phyloP scores from a whole-genome alignment of 1,140 invertebrate genomes.

The Pararge aegeria region DNA sequence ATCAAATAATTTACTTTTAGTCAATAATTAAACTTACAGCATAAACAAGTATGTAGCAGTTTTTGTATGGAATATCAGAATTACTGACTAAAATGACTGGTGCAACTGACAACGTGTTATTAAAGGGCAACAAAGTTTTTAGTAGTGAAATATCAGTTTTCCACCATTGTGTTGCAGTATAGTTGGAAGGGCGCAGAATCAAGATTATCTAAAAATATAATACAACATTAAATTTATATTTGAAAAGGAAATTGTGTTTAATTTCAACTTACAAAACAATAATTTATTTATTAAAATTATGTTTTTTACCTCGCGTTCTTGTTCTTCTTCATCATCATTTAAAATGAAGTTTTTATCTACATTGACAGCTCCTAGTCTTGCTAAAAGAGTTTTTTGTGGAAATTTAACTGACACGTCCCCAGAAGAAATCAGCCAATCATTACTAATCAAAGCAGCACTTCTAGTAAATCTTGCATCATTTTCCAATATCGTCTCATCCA shows the following conservation, averaged over 20 bases:
- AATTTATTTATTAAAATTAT: slow-evolving; percentile 1
- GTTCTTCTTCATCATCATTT: slow-evolving; percentile 68
- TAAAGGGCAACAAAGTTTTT: slow-evolving; percentile 58
- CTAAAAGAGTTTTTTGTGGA: slow-evolving; percentile 58
- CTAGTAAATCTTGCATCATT: slow-evolving; percentile 43
- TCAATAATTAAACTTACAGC: slow-evolving; percentile 38
- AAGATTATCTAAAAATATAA: not conserved
- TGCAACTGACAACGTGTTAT: slow-evolving; percentile 40
- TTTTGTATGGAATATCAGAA: slow-evolving; percentile 30
- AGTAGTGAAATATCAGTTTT: slow-evolving; percentile 53
- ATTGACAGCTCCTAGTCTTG: slow-evolving; percentile 49
- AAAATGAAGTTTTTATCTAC: slow-evolving; percentile 55
- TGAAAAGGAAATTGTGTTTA: not conserved
- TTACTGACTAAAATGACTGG: slow-evolving; percentile 27
- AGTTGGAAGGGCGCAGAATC: slow-evolving; percentile 51
- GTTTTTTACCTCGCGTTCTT: slow-evolving; percentile 66
- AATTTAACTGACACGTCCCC: slow-evolving; percentile 38
- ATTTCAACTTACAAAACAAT: too few relatives aligned
- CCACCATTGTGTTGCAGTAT: slow-evolving; percentile 52
- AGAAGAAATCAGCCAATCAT: slow-evolving; percentile 55
- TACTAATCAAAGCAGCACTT: slow-evolving; percentile 50
- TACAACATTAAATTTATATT: too few relatives aligned
- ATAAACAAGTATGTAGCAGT: slow-evolving; percentile 54
- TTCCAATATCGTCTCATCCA: slow-evolving; percentile 49
- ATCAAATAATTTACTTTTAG: not conserved